phyloP scores from a whole-genome alignment of 1,140 invertebrate species.

The Drosophila orena region DNA sequence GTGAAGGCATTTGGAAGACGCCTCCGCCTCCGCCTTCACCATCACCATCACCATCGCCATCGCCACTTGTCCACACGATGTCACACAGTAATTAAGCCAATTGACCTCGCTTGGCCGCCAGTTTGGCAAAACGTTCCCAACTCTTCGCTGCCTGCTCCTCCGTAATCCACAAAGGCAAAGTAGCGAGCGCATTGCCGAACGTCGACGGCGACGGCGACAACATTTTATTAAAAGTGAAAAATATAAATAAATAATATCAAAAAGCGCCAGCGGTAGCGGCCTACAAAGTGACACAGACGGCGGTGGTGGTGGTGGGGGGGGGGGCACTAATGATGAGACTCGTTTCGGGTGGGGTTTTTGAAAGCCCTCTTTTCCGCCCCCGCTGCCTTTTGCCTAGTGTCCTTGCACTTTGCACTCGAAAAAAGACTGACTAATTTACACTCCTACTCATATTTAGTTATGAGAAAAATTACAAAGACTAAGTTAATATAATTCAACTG shows the following conservation, averaged over 20 bases:
- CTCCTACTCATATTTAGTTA: not conserved
- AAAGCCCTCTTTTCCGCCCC: constrained; percentile 20
- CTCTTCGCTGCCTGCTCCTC: not conserved
- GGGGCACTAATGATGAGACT: constrained; percentile 69
- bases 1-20: constrained; percentile 25
- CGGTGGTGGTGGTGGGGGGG: constrained; percentile 1
- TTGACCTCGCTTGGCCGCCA: constrained; percentile 66
- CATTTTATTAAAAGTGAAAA: constrained; percentile 71
- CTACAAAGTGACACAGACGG: constrained; percentile 57
- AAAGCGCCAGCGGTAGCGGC: constrained; percentile 38
- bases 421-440: not conserved
- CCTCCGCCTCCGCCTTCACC: not conserved
- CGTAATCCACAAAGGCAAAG: constrained; percentile 11
- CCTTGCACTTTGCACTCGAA: constrained; percentile 34
- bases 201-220: constrained; percentile 24
- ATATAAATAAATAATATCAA: constrained; percentile 69
- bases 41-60: not conserved
- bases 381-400: constrained; percentile 18
- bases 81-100: constrained; percentile 83
- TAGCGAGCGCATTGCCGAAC: constrained; percentile 7
- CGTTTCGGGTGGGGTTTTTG: constrained; percentile 42
- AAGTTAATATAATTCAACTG: not conserved
- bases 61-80: constrained; percentile 38
- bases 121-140: constrained; percentile 55
- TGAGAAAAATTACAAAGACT: too few species aligned